phyloP scores from a whole-genome alignment of 1,140 invertebrate genomes.

The Drosophila truncata region DNA sequence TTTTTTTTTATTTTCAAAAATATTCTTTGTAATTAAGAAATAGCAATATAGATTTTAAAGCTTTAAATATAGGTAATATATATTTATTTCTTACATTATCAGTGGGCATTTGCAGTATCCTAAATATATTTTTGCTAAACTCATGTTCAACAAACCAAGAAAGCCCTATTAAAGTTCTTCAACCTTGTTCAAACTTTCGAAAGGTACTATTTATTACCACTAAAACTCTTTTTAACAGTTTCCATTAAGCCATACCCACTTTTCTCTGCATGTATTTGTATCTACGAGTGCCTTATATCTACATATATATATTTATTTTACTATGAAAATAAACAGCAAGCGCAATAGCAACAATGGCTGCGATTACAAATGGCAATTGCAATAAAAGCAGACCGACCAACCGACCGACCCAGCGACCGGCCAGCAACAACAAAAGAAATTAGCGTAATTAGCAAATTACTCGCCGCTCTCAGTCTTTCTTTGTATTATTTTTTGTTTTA shows the following conservation, averaged over 20 bases:
- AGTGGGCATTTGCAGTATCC: not conserved
- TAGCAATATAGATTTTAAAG: not conserved
- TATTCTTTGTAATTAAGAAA: too few species aligned
- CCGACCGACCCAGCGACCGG: slow-evolving; percentile 20
- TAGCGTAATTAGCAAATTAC: slow-evolving; percentile 83
- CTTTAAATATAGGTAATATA: not conserved
- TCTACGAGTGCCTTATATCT: slow-evolving; percentile 31
- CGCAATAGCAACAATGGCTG: slow-evolving; percentile 53
- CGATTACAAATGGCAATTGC: slow-evolving; percentile 66
- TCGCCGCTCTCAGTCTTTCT: slow-evolving; percentile 44
- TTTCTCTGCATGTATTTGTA: slow-evolving; percentile 9
- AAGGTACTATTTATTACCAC: not conserved
- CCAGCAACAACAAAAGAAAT: slow-evolving; percentile 78
- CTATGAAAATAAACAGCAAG: slow-evolving; percentile 71
- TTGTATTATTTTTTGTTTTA: slow-evolving; percentile 10
- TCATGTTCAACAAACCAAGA: too few species aligned
- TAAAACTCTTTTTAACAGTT: not conserved
- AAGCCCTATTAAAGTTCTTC: not conserved
- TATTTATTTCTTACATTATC: not conserved
- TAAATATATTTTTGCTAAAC: not conserved
- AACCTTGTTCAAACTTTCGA: not conserved
- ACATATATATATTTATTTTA: slow-evolving; percentile 56
- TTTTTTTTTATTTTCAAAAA: too few species aligned
- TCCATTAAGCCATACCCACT: not conserved
- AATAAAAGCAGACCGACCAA: slow-evolving; percentile 56